Conservation (phyloP, 2,888 invertebrate species). For the Cephus pulcher region DNA sequence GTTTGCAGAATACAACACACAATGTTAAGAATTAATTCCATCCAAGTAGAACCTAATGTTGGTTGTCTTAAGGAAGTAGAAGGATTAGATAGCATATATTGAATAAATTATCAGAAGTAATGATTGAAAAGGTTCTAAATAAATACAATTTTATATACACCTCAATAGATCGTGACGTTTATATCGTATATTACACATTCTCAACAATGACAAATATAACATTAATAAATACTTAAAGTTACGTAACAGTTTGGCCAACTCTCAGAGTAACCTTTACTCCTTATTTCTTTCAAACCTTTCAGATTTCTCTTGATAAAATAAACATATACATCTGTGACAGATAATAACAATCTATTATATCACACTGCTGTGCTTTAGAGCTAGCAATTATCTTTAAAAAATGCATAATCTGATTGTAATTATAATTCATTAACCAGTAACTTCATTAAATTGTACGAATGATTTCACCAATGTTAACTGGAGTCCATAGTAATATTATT, state of each 20-base stretch:
- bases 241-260: background rate
- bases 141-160: background rate
- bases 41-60: slow-evolving; percentile 72
- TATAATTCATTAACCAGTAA: slow-evolving; percentile 6
- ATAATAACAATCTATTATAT: slow-evolving; percentile 13
- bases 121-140: background rate
- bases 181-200: background rate
- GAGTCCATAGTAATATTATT: slow-evolving; percentile 9
- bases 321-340: slow-evolving; percentile 1
- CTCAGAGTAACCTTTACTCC: background rate
- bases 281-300: background rate
- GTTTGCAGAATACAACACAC: slow-evolving; percentile 77
- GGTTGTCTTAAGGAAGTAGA: slow-evolving; percentile 67
- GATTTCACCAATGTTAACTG: slow-evolving; percentile 13
- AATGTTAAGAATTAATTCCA: slow-evolving; percentile 81
- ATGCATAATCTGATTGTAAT: slow-evolving; percentile 1
- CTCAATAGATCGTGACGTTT: background rate
- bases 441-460: slow-evolving; percentile 8
- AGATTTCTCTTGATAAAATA: background rate
- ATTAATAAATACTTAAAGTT: background rate
- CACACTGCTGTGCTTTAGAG: background rate
- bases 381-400: background rate
- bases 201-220: background rate
- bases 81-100: slow-evolving; percentile 62
- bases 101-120: slow-evolving; percentile 17